These are phyloP conservation scores for Drosophila borealis DNA, from an alignment of 2,888 invertebrate genomes.

Conservation along the genomic window DNA sequence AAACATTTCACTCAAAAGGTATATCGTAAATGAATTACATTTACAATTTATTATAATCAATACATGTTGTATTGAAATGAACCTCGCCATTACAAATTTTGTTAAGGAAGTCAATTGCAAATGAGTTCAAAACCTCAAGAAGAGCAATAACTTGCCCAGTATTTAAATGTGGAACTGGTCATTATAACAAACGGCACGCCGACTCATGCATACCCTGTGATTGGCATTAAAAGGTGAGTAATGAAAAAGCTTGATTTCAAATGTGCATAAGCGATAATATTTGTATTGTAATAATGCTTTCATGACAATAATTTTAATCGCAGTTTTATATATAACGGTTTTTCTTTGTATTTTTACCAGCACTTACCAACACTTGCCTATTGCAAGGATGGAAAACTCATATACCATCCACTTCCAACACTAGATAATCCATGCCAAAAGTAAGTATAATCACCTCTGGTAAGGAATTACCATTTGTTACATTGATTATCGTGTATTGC, in stretches of 20 bases:
- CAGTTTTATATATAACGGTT: too few species aligned
- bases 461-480: neutral
- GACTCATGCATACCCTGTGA: conserved; percentile 11
- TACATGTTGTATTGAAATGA: conserved; percentile 11
- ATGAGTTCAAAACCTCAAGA: conserved; percentile 16
- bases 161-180: conserved; percentile 23
- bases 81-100: conserved; percentile 8
- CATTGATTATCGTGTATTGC: conserved; percentile 20
- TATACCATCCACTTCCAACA: too few species aligned
- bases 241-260: neutral
- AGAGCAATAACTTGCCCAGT: conserved; percentile 32
- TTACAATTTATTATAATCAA: neutral
- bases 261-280: neutral
- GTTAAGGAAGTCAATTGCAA: conserved; percentile 45
- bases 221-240: neutral
- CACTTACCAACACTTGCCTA: too few species aligned
- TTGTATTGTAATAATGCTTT: neutral
- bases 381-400: too few species aligned
- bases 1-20: conserved; percentile 32
- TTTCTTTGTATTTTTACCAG: too few species aligned
- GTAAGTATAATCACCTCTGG: neutral
- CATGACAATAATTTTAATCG: neutral
- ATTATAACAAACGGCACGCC: conserved; percentile 1
- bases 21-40: conserved; percentile 10
- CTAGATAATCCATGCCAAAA: neutral